Percentiles rank a stretch among this genome's conserved stretches.
Conservation (phyloP, 2,797 vertebrate species). For the Microtus obscurus region DNA sequence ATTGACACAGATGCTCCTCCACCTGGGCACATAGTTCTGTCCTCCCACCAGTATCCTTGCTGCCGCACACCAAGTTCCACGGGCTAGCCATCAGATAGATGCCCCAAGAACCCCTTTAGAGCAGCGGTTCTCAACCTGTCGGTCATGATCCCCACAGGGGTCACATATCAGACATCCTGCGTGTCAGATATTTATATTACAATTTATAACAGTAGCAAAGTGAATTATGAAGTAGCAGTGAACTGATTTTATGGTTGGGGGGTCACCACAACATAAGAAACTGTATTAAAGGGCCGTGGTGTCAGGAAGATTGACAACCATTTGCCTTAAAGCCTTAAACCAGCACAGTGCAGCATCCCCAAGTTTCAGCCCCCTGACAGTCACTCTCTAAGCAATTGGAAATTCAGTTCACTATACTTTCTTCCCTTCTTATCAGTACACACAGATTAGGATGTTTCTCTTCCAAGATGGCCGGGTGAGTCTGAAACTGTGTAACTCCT, state of each 20-base stretch:
- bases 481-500: background rate
- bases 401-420: background rate
- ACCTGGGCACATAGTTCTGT: background rate
- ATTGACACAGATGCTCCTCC: background rate
- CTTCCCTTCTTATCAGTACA: background rate
- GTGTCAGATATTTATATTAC: background rate
- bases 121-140: background rate
- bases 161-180: too few relatives aligned
- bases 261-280: background rate
- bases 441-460: background rate
- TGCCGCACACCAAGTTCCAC: background rate
- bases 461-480: background rate
- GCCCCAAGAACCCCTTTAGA: background rate
- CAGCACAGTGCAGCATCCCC: background rate
- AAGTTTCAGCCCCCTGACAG: background rate
- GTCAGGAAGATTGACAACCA: background rate
- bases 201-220: background rate
- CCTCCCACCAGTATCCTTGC: accelerated
- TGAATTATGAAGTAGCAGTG: background rate
- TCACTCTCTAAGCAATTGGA: background rate
- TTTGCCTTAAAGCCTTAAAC: background rate
- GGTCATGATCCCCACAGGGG: background rate
- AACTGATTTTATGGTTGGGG: background rate
- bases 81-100: background rate
- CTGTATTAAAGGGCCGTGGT: background rate